Evolutionary conservation across 2,888 invertebrate species (phyloP).

Genomic region (Diplolepis rosae): DNA sequence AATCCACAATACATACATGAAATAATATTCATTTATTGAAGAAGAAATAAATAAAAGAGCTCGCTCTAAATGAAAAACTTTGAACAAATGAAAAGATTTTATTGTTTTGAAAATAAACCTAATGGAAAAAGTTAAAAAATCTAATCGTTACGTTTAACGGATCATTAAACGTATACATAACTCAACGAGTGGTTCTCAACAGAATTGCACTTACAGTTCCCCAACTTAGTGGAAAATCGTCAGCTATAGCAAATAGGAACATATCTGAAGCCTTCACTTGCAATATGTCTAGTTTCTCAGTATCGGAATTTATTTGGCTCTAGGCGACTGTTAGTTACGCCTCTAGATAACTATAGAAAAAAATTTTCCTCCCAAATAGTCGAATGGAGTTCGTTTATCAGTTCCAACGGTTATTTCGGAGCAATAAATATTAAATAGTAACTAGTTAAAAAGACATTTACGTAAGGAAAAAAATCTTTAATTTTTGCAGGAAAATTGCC

Average conservation of each 20-base stretch:
- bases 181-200: background rate
- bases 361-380: no score
- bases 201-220: background rate
- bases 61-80: no score
- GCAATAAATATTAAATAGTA: no score
- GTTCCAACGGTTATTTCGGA: no score
- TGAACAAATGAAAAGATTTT: background rate
- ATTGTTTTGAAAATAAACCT: background rate
- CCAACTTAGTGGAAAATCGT: background rate
- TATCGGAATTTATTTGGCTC: background rate
- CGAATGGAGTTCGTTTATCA: no score
- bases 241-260: background rate
- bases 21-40: no score
- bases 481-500: no score
- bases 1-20: no score
- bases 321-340: background rate
- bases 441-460: no score
- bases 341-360: no score
- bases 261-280: background rate
- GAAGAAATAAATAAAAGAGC: no score
- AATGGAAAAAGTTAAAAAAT: background rate
- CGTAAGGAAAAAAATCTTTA: no score
- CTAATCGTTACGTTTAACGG: background rate
- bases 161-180: background rate
- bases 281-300: background rate